Evolutionary conservation across 2,888 invertebrate species (phyloP).

Genomic region (Microplitis manilae): DNA sequence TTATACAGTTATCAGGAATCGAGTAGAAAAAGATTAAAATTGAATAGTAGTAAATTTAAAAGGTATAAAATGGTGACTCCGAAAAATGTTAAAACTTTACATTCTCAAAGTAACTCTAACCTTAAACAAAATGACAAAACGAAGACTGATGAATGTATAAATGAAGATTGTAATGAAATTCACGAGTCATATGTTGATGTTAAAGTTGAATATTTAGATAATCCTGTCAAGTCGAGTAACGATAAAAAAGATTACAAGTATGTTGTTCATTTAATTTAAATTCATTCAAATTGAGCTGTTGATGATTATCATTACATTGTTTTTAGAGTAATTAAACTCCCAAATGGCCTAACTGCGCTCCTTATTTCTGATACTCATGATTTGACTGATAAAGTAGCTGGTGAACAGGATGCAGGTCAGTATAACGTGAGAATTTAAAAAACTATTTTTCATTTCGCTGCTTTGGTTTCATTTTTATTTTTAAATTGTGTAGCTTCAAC

Average conservation of each 20-base stretch:
- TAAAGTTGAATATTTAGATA: conserved; percentile 63
- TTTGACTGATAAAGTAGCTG: conserved; percentile 22
- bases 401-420: conserved; percentile 33
- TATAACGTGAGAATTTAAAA: conserved; percentile 64
- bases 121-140: conserved; percentile 36
- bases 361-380: conserved; percentile 78
- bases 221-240: conserved; percentile 81
- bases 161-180: conserved; percentile 4
- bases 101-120: conserved; percentile 7
- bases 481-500: background rate
- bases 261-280: conserved; percentile 55
- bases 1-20: conserved; percentile 48
- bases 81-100: conserved; percentile 19
- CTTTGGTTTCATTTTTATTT: conserved; percentile 6
- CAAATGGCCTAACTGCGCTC: conserved; percentile 82
- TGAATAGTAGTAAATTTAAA: conserved; percentile 45
- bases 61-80: conserved; percentile 41
- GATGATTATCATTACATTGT: conserved; percentile 9
- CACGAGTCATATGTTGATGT: conserved; percentile 29
- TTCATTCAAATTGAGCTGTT: conserved; percentile 11
- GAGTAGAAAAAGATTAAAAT: conserved; percentile 51
- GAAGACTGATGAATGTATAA: background rate
- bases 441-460: background rate
- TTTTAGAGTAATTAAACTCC: conserved; percentile 77
- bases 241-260: conserved; percentile 87